Percentiles rank a stretch among this genome's conserved stretches.
Conservation (phyloP, 2,797 vertebrate genomes). For the Betta splendens region DNA sequence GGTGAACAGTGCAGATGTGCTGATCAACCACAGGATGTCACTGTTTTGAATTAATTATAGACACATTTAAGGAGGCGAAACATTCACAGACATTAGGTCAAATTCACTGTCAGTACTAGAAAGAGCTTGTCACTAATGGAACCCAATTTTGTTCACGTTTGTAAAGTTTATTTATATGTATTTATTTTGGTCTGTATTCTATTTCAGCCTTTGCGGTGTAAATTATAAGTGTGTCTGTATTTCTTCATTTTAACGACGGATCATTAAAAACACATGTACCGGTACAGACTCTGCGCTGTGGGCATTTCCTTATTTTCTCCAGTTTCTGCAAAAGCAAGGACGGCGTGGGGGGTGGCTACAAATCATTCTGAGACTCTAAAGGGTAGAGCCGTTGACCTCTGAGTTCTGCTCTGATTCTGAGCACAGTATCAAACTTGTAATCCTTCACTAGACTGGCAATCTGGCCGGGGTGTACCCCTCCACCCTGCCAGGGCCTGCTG, state of each 20-base stretch:
- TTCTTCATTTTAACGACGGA: neutral
- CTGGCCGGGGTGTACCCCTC: too few species aligned
- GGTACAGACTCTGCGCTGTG: too few species aligned
- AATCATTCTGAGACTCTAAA: neutral
- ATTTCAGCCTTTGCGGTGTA: neutral
- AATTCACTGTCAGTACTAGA: neutral
- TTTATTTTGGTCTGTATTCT: neutral
- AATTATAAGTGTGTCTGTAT: neutral
- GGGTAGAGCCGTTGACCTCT: too few species aligned
- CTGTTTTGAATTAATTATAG: conserved; percentile 60
- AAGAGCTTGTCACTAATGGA: neutral
- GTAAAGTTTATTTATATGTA: neutral
- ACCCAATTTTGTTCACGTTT: neutral
- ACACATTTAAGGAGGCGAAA: too few species aligned
- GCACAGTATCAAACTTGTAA: too few species aligned
- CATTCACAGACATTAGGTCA: neutral
- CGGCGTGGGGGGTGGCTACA: neutral
- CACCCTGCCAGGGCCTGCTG: too few species aligned
- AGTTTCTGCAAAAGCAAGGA: too few species aligned
- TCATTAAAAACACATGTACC: neutral
- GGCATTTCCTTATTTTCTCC: too few species aligned
- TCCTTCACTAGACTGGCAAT: too few species aligned
- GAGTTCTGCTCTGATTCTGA: too few species aligned
- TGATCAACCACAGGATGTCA: conserved; percentile 66
- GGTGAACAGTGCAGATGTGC: neutral